Conservation (phyloP, 2,888 invertebrate species). For the Cynaeus angustus region DNA sequence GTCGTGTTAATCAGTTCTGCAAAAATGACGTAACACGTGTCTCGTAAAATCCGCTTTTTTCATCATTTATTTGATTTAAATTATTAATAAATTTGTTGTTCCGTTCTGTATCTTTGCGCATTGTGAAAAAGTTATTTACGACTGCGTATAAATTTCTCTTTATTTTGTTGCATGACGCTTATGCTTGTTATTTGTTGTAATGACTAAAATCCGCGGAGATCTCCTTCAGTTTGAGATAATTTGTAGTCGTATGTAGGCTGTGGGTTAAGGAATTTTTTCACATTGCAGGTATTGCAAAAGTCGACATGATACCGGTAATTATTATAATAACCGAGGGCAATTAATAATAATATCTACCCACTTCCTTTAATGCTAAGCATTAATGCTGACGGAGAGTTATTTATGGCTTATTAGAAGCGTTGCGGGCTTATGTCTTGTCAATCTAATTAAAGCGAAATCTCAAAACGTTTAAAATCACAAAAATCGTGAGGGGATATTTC, state of each 20-base stretch:
- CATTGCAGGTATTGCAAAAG: slow-evolving; percentile 31
- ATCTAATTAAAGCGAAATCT: slow-evolving; percentile 15
- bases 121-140: slow-evolving; percentile 37
- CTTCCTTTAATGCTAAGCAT: slow-evolving; percentile 39
- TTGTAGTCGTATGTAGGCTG: background rate
- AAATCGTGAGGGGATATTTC: too few relatives aligned
- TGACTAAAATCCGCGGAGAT: slow-evolving; percentile 12
- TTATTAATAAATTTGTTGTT: slow-evolving; percentile 30
- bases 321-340: slow-evolving; percentile 41
- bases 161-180: slow-evolving; percentile 26
- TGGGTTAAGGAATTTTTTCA: slow-evolving; percentile 6
- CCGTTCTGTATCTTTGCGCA: slow-evolving; percentile 9
- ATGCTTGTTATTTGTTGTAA: slow-evolving; percentile 24
- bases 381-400: slow-evolving; percentile 37
- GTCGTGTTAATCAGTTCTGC: background rate
- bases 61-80: slow-evolving; percentile 24
- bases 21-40: background rate
- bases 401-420: slow-evolving; percentile 39
- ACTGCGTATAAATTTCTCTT: slow-evolving; percentile 25
- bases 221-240: slow-evolving; percentile 1
- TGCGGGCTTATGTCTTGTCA: slow-evolving; percentile 14
- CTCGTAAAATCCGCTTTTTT: slow-evolving; percentile 9
- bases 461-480: too few relatives aligned
- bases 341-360: slow-evolving; percentile 46
- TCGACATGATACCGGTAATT: slow-evolving; percentile 36